Conservation (phyloP, 2,888 invertebrate species). For the Tachystola acroxantha region DNA sequence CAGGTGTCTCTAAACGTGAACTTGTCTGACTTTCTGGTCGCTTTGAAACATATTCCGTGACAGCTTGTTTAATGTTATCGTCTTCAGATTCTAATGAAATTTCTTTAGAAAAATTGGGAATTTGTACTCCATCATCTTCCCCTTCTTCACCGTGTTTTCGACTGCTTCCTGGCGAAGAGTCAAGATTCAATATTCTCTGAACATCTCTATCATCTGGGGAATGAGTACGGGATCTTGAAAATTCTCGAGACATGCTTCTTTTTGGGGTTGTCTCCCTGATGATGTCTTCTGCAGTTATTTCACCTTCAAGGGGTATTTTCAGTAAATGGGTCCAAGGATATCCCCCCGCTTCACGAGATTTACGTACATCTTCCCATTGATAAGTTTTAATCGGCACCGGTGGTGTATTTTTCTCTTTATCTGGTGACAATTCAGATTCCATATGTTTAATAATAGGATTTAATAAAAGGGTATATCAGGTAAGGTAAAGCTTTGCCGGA, state of each 20-base stretch:
- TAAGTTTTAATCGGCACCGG: conserved; percentile 87
- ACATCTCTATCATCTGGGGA: conserved; percentile 53
- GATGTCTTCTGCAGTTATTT: conserved; percentile 72
- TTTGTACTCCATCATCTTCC: conserved; percentile 62
- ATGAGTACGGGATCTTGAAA: conserved; percentile 63
- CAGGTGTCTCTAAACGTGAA: conserved; percentile 41
- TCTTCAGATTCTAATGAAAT: conserved; percentile 69
- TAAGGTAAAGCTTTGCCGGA: conserved; percentile 26
- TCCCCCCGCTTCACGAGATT: conserved; percentile 83
- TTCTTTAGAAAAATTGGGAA: conserved; percentile 73
- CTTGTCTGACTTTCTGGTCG: conserved; percentile 48
- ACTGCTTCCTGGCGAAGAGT: conserved; percentile 72
- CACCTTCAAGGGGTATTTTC: conserved; percentile 79
- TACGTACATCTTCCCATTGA: conserved; percentile 88
- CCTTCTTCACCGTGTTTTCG: conserved; percentile 67
- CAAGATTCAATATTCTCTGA: conserved; percentile 65
- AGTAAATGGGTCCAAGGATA: conserved; percentile 90
- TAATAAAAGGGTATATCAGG: conserved; percentile 12
- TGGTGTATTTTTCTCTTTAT: conserved; percentile 72
- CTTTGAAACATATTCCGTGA: conserved; percentile 36
- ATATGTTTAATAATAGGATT: conserved; percentile 58
- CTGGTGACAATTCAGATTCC: conserved; percentile 77
- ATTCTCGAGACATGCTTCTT: conserved; percentile 70
- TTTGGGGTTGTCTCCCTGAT: conserved; percentile 63
- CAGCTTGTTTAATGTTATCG: conserved; percentile 42